Evolutionary conservation across 2,113 vertebrate genomes (phyloP).

Genomic region (Tragulus kanchil): DNA sequence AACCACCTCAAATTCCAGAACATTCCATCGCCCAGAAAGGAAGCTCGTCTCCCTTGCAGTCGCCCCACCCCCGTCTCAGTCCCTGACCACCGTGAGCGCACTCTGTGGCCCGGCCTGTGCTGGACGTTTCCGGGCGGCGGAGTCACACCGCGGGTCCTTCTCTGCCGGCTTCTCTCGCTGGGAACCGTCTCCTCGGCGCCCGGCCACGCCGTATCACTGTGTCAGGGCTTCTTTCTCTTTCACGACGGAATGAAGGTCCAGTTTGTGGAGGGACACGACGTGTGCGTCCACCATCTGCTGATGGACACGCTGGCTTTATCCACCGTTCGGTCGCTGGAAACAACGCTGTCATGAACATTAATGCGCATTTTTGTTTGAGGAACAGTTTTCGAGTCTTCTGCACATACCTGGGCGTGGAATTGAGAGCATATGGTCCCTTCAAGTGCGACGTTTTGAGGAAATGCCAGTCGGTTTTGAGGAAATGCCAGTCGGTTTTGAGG

Average conservation of each 20-base stretch:
- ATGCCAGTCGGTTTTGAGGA: not conserved
- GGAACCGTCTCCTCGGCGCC: not conserved
- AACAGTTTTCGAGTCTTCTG: not conserved
- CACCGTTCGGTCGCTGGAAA: not conserved
- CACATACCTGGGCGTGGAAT: not conserved
- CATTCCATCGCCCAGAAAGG: not conserved
- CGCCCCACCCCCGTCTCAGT: accelerated
- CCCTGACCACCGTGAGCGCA: not conserved
- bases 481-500: not conserved
- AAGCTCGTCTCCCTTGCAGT: not conserved
- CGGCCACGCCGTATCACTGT: accelerated
- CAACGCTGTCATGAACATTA: not conserved
- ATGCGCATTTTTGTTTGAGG: not conserved
- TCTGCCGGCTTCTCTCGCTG: not conserved
- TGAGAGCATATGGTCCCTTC: not conserved
- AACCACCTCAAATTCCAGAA: not conserved
- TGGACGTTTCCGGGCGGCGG: not conserved
- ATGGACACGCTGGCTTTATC: not conserved
- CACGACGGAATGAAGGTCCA: not conserved
- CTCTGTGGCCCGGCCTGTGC: not conserved
- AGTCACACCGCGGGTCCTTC: not conserved
- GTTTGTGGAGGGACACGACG: no score
- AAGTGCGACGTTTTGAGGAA: not conserved
- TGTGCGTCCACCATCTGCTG: not conserved
- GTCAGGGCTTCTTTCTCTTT: not conserved